A percentile compares a stretch with the other conserved stretches of the same genome.
Evolutionary conservation across 2,113 vertebrate species (phyloP).

Genomic region (Gymnobelideus leadbeateri): DNA sequence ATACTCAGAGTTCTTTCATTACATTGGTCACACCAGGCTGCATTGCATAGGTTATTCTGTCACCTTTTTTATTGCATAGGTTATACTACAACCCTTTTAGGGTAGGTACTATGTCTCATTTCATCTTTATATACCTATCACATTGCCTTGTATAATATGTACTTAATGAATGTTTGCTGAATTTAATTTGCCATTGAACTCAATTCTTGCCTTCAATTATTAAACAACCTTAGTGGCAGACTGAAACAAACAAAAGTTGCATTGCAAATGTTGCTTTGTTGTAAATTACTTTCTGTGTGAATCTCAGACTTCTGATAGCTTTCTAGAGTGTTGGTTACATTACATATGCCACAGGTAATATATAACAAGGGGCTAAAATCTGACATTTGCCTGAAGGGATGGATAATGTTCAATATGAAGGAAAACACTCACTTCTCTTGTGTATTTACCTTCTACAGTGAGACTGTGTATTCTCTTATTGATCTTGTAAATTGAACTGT

Average conservation of each 20-base stretch:
- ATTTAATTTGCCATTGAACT: neutral
- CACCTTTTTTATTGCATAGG: neutral
- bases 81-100: neutral
- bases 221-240: neutral
- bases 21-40: too few relatives aligned
- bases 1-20: neutral
- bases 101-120: neutral
- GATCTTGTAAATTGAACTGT: neutral
- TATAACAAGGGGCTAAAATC: neutral
- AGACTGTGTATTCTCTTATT: neutral
- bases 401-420: neutral
- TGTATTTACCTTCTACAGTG: neutral
- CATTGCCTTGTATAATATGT: neutral
- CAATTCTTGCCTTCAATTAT: neutral
- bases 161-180: neutral
- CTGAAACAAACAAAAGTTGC: neutral
- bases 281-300: neutral
- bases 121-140: neutral
- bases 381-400: slow-evolving; percentile 1
- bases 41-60: too few relatives aligned
- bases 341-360: neutral
- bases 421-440: neutral
- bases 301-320: neutral
- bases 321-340: neutral
- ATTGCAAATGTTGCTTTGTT: neutral